Evolutionary conservation across 1,140 invertebrate species (phyloP), one percentile per base, ranked within the genome.

Genomic region (Maconellicoccus hirsutus): DNA sequence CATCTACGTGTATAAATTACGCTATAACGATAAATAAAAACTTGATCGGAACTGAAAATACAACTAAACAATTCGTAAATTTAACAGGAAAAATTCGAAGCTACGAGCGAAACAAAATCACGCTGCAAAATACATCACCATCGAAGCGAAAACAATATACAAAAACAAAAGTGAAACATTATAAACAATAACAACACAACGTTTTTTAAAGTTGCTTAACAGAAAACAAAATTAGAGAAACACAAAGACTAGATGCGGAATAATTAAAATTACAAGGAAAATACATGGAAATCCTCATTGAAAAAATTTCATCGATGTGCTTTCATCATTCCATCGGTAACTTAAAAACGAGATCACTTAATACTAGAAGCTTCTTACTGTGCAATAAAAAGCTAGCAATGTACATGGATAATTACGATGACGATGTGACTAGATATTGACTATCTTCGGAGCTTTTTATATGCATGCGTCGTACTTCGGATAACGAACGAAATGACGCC

Each of bases 401-500:
- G 80, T 77, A 81, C 78, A 66, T 26, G 25, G 8, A 16, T 66
- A 25, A 66, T 66, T 66, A 23, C 22, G 52, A 25, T 22, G 71
- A 63, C 21, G 78, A 79, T 16, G 80, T 79, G 78, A 83, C 81
- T n/a, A 83, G 76, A 71, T 82, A 79, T 52, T 82, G 80, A 71
- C 78, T 83, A 74, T 83, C 81, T 66, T 83, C 81, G 22, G 79
- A 77, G n/a, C 79, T 80, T 75, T 79, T 79, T 16, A 70, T 69
- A 73, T 82, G 80, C 27, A 82, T 74, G 16, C 81, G 78, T 26
- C 81, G 77, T 8, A 82, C 81, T 75, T 82, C 81, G 19, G 81
- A 81, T 22, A 82, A 74, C 1, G 81, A 81, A 22, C 81, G 76
- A n/a, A 83, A 80, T 22, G 70, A 42, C 72, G 82, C 80, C 29